Base-by-base conservation (phyloP, 2,113 vertebrate genomes). In the Baryphthengus martii region DNA sequence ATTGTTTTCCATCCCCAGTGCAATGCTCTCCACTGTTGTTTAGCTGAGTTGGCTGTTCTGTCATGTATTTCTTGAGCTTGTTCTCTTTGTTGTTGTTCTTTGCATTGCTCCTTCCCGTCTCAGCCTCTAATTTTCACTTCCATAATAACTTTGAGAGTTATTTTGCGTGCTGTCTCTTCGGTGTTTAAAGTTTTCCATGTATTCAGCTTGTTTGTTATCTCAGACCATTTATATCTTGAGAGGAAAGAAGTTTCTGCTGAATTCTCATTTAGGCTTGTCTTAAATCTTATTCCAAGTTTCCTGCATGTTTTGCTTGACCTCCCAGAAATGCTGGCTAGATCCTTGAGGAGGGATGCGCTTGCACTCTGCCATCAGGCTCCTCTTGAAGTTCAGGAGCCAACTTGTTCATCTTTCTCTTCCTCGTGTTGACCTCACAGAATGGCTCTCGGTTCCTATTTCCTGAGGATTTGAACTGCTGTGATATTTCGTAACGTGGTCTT, bases 191-290 rank as follows among this genome's bases (percentile, higher is more conserved):
- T 88, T 73, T 96, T 91, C 47, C 62, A 39, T 62, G 70, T 71
- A 62, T 93, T 94, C 95, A 96, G 52, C 58, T 13, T 65, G 45
- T 94, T 96, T 92, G n/a, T 96, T 95, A 82, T 93, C 73, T 82
- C 53, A 37, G 37, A 79, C 45, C 74, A 35, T 93, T 96, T 95
- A 42, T 96, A 87, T 92, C 95, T 96, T 73, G 37, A 93, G 80
- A 89, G 95, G 96, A 95, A 97, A 96, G 65, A 53, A 7, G 5
- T 49, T 97, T 96, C 92, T 96, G 96, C 92, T 94, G 95, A 96
- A 76, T 89, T 81, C 58, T 95, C 62, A 70, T 61, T 95, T 89
- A 88, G 63, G 18, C 39, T 86, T 65, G 61, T 89, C 90, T 95
- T 89, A 94, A 93, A 93, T 95, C 39, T 94, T 88, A 44, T 40